These are phyloP conservation scores for Dallia pectoralis DNA, from an alignment of 2,797 vertebrate genomes.

Conservation along the genomic window DNA sequence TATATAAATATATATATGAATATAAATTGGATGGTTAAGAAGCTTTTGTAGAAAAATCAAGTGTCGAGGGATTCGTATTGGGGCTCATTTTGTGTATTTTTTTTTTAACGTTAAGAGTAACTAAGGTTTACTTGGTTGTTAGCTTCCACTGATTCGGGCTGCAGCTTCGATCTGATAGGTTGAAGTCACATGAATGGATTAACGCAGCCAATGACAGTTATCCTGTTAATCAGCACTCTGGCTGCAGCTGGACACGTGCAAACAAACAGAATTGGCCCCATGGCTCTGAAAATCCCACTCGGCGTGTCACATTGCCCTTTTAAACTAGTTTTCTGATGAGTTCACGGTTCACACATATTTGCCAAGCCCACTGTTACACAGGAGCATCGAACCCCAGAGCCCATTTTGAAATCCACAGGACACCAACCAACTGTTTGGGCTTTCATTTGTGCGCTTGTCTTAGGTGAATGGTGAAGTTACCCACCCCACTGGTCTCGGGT, in stretches of 20 bases:
- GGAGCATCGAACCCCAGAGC: conserved; percentile 31
- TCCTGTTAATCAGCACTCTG: conserved; percentile 11
- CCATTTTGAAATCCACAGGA: conserved; percentile 11
- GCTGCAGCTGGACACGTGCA: not conserved
- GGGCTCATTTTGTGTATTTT: conserved; percentile 25
- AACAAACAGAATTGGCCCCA: conserved; percentile 6
- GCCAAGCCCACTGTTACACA: not conserved
- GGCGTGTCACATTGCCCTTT: conserved; percentile 2
- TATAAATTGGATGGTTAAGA: conserved; percentile 64
- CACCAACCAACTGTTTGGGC: not conserved
- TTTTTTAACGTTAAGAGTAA: conserved; percentile 41
- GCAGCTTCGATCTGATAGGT: conserved; percentile 48
- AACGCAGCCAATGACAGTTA: conserved; percentile 28
- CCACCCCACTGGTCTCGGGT: not conserved
- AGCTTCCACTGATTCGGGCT: conserved; percentile 46
- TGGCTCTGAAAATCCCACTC: conserved; percentile 6
- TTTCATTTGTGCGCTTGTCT: conserved; percentile 25
- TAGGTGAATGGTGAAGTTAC: not conserved
- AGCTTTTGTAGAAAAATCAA: conserved; percentile 54
- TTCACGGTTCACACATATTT: conserved; percentile 22
- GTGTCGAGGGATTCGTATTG: conserved; percentile 28
- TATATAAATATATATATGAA: conserved; percentile 60
- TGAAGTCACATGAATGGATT: conserved; percentile 29
- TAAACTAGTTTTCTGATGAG: conserved; percentile 1
- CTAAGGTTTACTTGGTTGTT: conserved; percentile 44